Conservation (phyloP, 2,888 invertebrate genomes). For the Parnassius smintheus region DNA sequence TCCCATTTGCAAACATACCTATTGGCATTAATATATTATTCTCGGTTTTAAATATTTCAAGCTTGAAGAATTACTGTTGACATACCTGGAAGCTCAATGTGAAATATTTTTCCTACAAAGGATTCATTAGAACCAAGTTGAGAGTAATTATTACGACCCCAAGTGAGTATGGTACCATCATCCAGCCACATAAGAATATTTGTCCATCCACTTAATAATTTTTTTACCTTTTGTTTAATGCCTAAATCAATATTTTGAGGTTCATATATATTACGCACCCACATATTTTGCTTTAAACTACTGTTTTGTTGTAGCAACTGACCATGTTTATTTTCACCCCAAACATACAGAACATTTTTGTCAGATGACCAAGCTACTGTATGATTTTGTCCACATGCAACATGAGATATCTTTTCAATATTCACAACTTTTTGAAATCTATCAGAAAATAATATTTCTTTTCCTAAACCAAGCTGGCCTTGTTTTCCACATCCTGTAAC, state of each 20-base stretch:
- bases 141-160: slow-evolving; percentile 92
- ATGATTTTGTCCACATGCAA: slow-evolving; percentile 92
- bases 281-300: slow-evolving; percentile 62
- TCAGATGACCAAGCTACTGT: slow-evolving; percentile 81
- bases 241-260: slow-evolving; percentile 80
- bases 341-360: slow-evolving; percentile 84
- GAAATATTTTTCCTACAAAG: slow-evolving; percentile 54
- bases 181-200: slow-evolving; percentile 85
- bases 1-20: too few relatives aligned
- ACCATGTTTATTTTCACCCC: slow-evolving; percentile 93
- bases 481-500: slow-evolving; percentile 85
- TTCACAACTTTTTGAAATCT: slow-evolving; percentile 78
- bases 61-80: slow-evolving; percentile 2
- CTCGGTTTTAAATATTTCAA: too few relatives aligned
- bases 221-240: slow-evolving; percentile 77
- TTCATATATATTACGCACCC: slow-evolving; percentile 61
- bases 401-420: slow-evolving; percentile 79
- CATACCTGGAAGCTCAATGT: slow-evolving; percentile 65
- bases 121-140: slow-evolving; percentile 82
- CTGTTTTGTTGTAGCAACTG: slow-evolving; percentile 81
- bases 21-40: too few relatives aligned
- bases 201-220: slow-evolving; percentile 88
- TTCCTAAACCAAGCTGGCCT: slow-evolving; percentile 84
- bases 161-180: slow-evolving; percentile 83
- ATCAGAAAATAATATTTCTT: slow-evolving; percentile 53